Base-by-base conservation (phyloP, 2,888 invertebrate species). In the Heliothis peltigera region DNA sequence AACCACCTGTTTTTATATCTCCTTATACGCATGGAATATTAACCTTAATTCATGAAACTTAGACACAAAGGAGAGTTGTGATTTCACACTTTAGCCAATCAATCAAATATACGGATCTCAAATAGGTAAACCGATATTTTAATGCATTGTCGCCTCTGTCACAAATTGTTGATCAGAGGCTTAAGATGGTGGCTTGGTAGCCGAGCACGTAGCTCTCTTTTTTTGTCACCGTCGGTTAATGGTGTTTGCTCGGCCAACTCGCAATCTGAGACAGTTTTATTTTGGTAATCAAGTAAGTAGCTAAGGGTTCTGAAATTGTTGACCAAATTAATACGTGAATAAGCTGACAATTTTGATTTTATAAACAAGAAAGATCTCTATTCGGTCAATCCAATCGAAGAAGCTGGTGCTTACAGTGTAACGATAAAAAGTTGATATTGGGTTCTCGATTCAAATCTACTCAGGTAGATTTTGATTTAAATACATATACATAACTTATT, bases 211-310 rank as follows among this genome's bases (percentile, higher is more conserved):
- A 75, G 66, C 60, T 80, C 74, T 59, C 64, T 66, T 77, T 78
- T 84, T 85, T 86, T 85, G 82, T 84, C 80, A 80, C 63, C 70
- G 84, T 59, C 79, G 49, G 69, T 82, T 87, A 88, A 88, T 88
- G 88, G 87, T 87, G 86, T 88, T 87, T 87, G 65, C 78, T 57
- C 57, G 63, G 68, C 59, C 60, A 62, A 67, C 74, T 80, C 75
- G 87, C 85, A 84, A 86, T 86, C 74, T 74, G 86, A 87, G 86
- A 87, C 82, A 83, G 75, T 84, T 79, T 81, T 84, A 77, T 83
- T 81, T 77, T 71, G 63, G 70, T 78, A 71, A 81, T 73, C 69
- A 69, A 70, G 59, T 65, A 69, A 70, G 59, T 65, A 58, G 58
- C 42, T 70, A 77, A 72, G 56, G 48, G 65, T 35, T 62, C 62